phyloP scores from a whole-genome alignment of 1,140 invertebrate genomes.

The Drosophila lowei region DNA sequence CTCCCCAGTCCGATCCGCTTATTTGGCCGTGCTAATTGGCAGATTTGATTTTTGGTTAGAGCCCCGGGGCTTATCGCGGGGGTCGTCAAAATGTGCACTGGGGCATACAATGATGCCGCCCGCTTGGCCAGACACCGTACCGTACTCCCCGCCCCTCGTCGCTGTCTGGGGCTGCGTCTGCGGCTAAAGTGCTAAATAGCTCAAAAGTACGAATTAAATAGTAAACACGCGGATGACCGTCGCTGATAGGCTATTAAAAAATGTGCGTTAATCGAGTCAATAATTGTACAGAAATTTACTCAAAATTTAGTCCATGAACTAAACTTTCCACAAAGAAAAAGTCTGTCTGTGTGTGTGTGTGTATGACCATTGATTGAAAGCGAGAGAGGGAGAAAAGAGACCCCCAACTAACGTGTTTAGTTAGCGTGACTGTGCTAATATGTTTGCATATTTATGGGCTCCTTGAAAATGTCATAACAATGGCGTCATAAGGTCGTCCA shows the following conservation, averaged over 20 bases:
- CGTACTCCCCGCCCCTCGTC: neutral
- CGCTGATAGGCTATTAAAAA: conserved; percentile 54
- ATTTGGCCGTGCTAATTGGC: conserved; percentile 54
- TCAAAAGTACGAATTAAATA: conserved; percentile 50
- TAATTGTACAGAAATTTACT: conserved; percentile 33
- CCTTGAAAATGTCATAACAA: conserved; percentile 62
- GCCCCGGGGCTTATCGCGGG: conserved; percentile 23
- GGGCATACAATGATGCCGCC: conserved; percentile 12
- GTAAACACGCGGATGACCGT: conserved; percentile 40
- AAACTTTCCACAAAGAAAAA: conserved; percentile 31
- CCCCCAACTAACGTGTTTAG: conserved; percentile 45
- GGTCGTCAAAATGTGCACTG: conserved; percentile 52
- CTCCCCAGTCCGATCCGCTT: neutral
- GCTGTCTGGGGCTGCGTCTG: conserved; percentile 17
- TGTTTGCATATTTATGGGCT: conserved; percentile 57
- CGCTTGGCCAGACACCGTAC: neutral
- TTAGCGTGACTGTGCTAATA: conserved; percentile 73
- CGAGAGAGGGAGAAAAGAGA: neutral
- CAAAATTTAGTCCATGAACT: conserved; percentile 39
- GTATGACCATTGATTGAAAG: conserved; percentile 13
- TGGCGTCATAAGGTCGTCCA: conserved; percentile 62
- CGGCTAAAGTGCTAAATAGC: conserved; percentile 62
- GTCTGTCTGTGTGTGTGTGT: neutral
- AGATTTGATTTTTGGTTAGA: conserved; percentile 50
- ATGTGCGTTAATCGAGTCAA: conserved; percentile 10